phyloP scores from a whole-genome alignment of 2,888 invertebrate species.

The Synanthedon andrenaeformis region DNA sequence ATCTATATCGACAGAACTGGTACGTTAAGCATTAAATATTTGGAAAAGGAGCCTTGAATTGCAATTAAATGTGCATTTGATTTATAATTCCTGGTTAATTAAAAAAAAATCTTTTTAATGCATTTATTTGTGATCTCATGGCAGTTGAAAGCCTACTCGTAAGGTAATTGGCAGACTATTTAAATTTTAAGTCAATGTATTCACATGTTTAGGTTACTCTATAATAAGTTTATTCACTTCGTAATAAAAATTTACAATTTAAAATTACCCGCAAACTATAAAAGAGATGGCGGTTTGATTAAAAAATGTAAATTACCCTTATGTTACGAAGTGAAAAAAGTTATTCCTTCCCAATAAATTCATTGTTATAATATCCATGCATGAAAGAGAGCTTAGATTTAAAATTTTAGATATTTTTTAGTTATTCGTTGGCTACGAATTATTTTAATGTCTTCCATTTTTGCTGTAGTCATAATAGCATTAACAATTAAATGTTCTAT shows the following conservation, averaged over 20 bases:
- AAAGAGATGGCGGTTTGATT: background rate
- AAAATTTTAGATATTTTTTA: conserved; percentile 39
- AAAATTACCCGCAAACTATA: background rate
- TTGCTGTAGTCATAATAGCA: conserved; percentile 26
- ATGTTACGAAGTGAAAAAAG: conserved; percentile 2
- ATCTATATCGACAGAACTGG: too few species aligned
- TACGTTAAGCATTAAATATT: too few species aligned
- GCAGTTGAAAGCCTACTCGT: conserved; percentile 23
- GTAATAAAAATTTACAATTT: background rate
- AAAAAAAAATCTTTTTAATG: conserved; percentile 23
- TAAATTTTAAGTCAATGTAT: conserved; percentile 5
- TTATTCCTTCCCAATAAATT: background rate
- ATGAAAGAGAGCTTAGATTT: conserved; percentile 39
- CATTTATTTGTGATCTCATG: conserved; percentile 66
- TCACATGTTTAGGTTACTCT: background rate
- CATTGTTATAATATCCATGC: conserved; percentile 15
- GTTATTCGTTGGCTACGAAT: conserved; percentile 63
- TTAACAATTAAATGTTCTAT: conserved; percentile 11
- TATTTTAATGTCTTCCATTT: conserved; percentile 66
- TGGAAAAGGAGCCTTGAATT: conserved; percentile 1
- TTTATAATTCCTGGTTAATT: conserved; percentile 25
- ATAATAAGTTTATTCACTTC: conserved; percentile 1
- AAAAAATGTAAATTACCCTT: background rate
- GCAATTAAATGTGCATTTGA: conserved; percentile 12
- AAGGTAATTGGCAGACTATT: conserved; percentile 12